Base-by-base conservation (phyloP, 2,113 vertebrate genomes). In the Larimichthys crocea region DNA sequence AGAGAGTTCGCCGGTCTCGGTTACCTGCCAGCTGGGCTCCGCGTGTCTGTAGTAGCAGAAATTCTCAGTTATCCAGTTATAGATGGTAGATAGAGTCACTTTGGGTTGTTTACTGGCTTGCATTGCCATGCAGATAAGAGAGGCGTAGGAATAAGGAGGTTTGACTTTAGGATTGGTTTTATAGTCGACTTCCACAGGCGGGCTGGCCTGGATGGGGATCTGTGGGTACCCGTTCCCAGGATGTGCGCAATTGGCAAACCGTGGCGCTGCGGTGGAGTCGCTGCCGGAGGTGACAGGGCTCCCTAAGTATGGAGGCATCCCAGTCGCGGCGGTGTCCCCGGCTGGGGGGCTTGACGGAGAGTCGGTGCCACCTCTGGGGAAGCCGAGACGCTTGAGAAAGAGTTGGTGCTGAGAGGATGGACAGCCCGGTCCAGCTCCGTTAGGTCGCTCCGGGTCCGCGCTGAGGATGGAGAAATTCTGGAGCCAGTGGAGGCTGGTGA, bases 21-120 rank as follows among this genome's bases (percentile, higher is more conserved):
- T 94, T 92, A 97, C 96, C 96, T 96, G 96, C 96, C 96, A 97
- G 92, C 96, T 96, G 89, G 96, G 96, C 88, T 97, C 96, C 5
- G 96, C 96, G 53, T 96, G 95, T 89, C 94, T 92, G 92, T 97
- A 97, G 91, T 96, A 97, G 91, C 95, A 96, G 95, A 96, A 97
- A 84, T 97, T 96, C 60, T 96, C 95, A 0, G 94, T 96, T 81
- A 97, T 97, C 96, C 96, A 97, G 93, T 93, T 95, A 64, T 97
- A 97, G 77, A 97, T 97, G 93, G 96, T 95, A 56, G 96, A 95
- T 29, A 97, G 90, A 35, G 96, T 96, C 83, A 97, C 95, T 92
- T 96, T 97, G 63, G 94, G 95, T 79, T 95, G 95, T 50, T 95
- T 94, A 92, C 95, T 96, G 80, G 96, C 96, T 78, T 95, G 94